Conservation (phyloP, 2,113 vertebrate genomes). For the Pterocles burchelli region DNA sequence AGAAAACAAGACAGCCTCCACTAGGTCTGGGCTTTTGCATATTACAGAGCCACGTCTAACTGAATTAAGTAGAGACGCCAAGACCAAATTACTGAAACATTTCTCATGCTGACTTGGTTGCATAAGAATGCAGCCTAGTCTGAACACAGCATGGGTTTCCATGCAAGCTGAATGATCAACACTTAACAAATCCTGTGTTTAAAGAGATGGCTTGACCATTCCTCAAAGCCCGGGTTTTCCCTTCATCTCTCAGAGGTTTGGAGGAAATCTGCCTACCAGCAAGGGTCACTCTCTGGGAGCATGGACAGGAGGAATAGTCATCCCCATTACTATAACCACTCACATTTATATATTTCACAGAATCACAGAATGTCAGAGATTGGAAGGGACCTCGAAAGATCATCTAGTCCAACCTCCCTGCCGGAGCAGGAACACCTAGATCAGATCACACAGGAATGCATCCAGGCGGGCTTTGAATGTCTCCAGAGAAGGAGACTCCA, state of each 20-base stretch:
- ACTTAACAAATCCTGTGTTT: background rate
- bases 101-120: conserved; percentile 59
- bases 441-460: too few relatives aligned
- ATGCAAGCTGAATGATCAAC: background rate
- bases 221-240: background rate
- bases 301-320: background rate
- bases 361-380: too few relatives aligned
- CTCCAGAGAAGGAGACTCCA: too few relatives aligned
- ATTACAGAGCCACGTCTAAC: conserved; percentile 56
- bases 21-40: conserved; percentile 45
- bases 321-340: background rate
- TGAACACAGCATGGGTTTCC: background rate
- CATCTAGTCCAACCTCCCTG: too few relatives aligned
- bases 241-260: background rate
- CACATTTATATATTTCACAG: background rate
- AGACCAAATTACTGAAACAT: conserved; percentile 64
- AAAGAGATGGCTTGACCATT: background rate
- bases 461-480: too few relatives aligned
- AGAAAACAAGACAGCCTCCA: conserved; percentile 12
- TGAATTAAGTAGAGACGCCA: conserved; percentile 61
- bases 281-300: background rate
- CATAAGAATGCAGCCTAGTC: conserved; percentile 37
- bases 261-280: background rate
- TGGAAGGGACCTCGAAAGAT: too few relatives aligned
- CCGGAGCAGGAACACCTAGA: too few relatives aligned